phyloP scores from a whole-genome alignment of 1,140 invertebrate species.

The Carposina sasakii region DNA sequence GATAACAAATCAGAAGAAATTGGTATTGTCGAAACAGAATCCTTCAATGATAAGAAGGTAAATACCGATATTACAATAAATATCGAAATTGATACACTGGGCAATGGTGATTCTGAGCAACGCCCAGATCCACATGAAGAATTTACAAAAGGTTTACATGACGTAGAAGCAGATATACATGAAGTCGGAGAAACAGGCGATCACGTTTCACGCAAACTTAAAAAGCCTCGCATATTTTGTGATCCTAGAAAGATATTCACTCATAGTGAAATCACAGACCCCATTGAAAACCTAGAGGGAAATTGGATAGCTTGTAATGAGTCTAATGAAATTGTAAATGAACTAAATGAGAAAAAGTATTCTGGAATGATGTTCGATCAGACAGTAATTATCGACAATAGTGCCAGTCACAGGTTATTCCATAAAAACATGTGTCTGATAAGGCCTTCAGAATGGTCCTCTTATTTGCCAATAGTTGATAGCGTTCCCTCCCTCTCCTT shows the following conservation, averaged over 20 bases:
- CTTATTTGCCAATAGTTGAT: constrained; percentile 25
- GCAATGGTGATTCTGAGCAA: neutral
- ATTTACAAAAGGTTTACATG: too few species aligned
- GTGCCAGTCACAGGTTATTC: constrained; percentile 19
- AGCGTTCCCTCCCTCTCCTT: constrained; percentile 35
- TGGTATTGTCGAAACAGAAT: too few species aligned
- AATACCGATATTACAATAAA: neutral
- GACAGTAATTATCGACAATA: too few species aligned
- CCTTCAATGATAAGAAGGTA: neutral
- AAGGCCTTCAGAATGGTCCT: constrained; percentile 28
- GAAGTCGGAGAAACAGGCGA: constrained; percentile 6
- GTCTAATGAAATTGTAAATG: too few species aligned
- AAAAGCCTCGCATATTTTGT: constrained; percentile 7
- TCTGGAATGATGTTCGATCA: too few species aligned
- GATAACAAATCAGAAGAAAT: neutral
- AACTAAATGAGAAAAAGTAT: too few species aligned
- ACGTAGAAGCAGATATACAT: too few species aligned
- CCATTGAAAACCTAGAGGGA: constrained; percentile 30
- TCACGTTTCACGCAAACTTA: constrained; percentile 17
- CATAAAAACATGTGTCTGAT: constrained; percentile 29
- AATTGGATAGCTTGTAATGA: too few species aligned
- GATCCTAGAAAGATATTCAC: neutral
- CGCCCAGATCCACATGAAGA: too few species aligned
- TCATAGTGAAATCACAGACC: constrained; percentile 19
- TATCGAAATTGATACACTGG: neutral